Evolutionary conservation across 1,140 invertebrate genomes (phyloP).

Genomic region (Patella vulgata): DNA sequence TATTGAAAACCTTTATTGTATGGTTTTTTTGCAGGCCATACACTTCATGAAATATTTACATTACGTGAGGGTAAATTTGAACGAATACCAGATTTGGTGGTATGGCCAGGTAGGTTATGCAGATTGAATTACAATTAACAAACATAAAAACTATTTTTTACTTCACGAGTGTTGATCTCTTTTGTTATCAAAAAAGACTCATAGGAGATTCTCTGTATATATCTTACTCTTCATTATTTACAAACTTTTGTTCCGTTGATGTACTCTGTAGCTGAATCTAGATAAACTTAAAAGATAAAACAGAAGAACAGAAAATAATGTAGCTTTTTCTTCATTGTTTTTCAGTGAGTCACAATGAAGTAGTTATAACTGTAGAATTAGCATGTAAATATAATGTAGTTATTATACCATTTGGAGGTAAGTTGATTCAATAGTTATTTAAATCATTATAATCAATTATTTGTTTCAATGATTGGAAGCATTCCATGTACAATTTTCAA

Average conservation of each 20-base stretch:
- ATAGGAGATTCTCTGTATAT: no score
- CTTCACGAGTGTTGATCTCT: not conserved
- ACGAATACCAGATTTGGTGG: constrained; percentile 91
- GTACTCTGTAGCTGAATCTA: no score
- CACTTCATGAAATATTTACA: constrained; percentile 87
- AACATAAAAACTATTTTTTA: not conserved
- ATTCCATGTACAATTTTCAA: no score
- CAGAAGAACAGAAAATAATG: no score
- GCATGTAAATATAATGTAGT: constrained; percentile 82
- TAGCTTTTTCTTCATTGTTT: constrained; percentile 25
- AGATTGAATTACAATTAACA: not conserved
- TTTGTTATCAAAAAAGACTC: no score
- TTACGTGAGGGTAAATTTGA: constrained; percentile 78
- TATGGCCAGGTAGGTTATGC: constrained; percentile 80
- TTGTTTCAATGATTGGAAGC: no score
- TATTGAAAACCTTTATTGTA: no score
- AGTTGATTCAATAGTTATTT: constrained; percentile 20
- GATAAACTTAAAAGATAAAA: no score
- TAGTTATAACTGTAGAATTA: constrained; percentile 81
- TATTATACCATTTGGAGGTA: constrained; percentile 91
- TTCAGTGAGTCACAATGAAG: constrained; percentile 78
- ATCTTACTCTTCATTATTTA: no score
- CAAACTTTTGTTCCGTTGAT: no score
- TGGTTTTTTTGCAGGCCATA: constrained; percentile 73
- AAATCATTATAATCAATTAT: no score